Conservation (phyloP, 37 sponge, comb jelly and placozoan species). For the Cliona cf. orientalis region DNA sequence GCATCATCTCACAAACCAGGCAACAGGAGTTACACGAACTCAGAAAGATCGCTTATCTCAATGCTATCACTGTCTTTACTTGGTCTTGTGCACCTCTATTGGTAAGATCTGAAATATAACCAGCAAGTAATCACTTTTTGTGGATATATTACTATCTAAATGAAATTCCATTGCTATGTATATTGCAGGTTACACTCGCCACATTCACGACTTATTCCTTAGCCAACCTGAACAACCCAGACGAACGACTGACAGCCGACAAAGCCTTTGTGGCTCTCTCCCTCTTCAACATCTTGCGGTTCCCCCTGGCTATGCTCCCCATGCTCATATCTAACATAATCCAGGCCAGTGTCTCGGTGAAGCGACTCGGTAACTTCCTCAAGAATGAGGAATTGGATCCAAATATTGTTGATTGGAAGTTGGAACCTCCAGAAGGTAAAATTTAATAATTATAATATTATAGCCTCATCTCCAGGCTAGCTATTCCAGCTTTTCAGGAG, state of each 20-base stretch:
- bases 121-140: no score
- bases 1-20: slow-evolving; percentile 70
- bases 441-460: not conserved
- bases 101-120: no score
- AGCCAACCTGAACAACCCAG: slow-evolving; percentile 45
- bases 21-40: slow-evolving; percentile 78
- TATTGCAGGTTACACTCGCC: no score
- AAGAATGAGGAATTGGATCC: slow-evolving; percentile 88
- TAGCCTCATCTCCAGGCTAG: not conserved
- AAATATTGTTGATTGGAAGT: slow-evolving; percentile 52
- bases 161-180: not conserved
- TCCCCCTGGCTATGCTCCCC: slow-evolving; percentile 96
- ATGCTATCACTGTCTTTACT: slow-evolving; percentile 77
- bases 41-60: slow-evolving; percentile 62
- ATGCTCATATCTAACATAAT: slow-evolving; percentile 82
- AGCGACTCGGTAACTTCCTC: slow-evolving; percentile 80
- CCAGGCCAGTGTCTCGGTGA: slow-evolving; percentile 91
- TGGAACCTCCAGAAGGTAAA: slow-evolving; percentile 50
- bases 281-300: slow-evolving; percentile 95
- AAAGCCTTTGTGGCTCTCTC: slow-evolving; percentile 95
- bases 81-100: slow-evolving; percentile 94
- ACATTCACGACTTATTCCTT: no score
- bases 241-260: slow-evolving; percentile 70
- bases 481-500: not conserved
- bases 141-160: no score